Percentiles rank a stretch among this genome's conserved stretches.
Evolutionary conservation across 37 sponge, comb jelly and placozoan species (phyloP).

Genomic region (Cliona cf. orientalis): DNA sequence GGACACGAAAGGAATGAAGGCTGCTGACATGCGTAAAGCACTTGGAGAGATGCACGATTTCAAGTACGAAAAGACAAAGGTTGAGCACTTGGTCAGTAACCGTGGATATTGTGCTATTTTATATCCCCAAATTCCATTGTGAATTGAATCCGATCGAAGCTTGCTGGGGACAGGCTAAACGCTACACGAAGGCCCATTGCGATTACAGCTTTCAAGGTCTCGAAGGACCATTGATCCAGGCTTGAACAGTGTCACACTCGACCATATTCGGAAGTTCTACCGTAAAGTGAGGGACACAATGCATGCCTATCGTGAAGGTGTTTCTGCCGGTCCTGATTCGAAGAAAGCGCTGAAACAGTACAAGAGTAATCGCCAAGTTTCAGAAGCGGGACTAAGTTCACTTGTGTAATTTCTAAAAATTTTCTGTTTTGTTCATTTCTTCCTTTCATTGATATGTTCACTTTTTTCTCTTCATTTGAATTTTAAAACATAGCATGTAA

Average conservation of each 20-base stretch:
- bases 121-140: conserved; percentile 57
- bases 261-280: background rate
- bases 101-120: conserved; percentile 32
- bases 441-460: too few relatives aligned
- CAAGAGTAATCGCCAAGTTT: too few relatives aligned
- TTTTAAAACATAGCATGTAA: too few relatives aligned
- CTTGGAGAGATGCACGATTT: conserved; percentile 22
- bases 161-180: conserved; percentile 49
- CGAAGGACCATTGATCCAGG: background rate
- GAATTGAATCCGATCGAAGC: conserved; percentile 51
- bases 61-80: background rate
- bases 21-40: conserved; percentile 6
- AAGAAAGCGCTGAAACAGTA: too few relatives aligned
- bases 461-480: too few relatives aligned
- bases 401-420: too few relatives aligned
- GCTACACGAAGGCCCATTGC: conserved; percentile 28
- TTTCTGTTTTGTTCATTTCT: too few relatives aligned
- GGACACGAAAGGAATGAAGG: conserved; percentile 10
- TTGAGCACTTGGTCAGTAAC: background rate
- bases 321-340: too few relatives aligned
- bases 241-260: background rate
- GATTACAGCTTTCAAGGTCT: too few relatives aligned
- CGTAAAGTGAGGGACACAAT: too few relatives aligned
- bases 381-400: too few relatives aligned
- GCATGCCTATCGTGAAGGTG: too few relatives aligned